phyloP scores from a whole-genome alignment of 2,888 invertebrate species.

The Eristalis pertinax region DNA sequence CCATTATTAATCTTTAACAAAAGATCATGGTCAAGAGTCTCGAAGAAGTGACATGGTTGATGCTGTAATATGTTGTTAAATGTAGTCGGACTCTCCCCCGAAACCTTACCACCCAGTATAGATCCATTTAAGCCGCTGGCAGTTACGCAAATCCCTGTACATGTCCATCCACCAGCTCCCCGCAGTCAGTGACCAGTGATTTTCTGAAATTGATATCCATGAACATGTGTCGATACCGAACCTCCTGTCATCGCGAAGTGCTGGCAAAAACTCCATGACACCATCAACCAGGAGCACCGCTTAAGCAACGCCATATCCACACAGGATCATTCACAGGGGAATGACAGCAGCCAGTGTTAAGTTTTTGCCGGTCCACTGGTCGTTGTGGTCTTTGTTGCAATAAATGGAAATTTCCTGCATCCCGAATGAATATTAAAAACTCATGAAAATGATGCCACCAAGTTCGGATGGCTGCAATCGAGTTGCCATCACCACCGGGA shows the following conservation, averaged over 20 bases:
- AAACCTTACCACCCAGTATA: not conserved
- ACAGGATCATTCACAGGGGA: not conserved
- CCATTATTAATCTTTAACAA: too few species aligned
- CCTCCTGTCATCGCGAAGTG: not conserved
- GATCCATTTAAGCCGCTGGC: not conserved
- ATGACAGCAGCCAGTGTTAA: too few species aligned
- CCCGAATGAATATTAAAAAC: conserved; percentile 26
- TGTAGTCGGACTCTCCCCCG: too few species aligned
- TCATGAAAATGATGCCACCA: not conserved
- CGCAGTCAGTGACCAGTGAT: not conserved
- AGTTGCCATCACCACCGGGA: conserved; percentile 4
- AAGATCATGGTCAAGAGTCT: too few species aligned
- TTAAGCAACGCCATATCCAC: not conserved
- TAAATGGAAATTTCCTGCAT: conserved; percentile 11
- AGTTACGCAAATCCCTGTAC: not conserved
- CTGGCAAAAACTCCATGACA: not conserved
- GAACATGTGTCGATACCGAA: not conserved
- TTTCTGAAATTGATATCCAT: not conserved
- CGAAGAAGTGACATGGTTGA: too few species aligned
- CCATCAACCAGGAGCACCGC: not conserved
- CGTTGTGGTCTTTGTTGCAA: conserved; percentile 14
- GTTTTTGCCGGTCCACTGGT: not conserved
- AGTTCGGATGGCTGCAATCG: not conserved
- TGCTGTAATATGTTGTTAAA: too few species aligned
- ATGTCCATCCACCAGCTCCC: not conserved